These are phyloP conservation scores for Philopedon plagiatum DNA, from an alignment of 2,888 invertebrate species.

Conservation along the genomic window DNA sequence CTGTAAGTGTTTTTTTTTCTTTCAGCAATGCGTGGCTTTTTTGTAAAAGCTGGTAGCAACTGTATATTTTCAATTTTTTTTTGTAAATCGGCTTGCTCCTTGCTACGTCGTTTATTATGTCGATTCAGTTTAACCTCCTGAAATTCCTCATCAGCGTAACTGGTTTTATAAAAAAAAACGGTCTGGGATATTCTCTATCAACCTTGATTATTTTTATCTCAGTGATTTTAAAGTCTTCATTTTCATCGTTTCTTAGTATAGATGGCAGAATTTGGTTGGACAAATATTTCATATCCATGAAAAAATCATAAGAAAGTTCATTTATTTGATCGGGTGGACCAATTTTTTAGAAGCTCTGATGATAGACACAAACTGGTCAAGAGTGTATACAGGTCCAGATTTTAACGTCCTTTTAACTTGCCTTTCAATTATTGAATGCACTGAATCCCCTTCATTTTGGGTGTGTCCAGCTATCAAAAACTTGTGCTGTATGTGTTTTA, in stretches of 20 bases:
- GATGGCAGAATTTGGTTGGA: not conserved
- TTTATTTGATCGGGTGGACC: too few relatives aligned
- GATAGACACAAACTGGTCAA: too few relatives aligned
- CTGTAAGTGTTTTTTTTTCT: too few relatives aligned
- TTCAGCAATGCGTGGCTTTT: too few relatives aligned
- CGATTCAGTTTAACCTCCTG: not conserved
- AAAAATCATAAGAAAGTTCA: not conserved
- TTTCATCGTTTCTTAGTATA: not conserved
- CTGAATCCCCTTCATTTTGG: too few relatives aligned
- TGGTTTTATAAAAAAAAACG: not conserved
- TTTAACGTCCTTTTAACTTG: too few relatives aligned
- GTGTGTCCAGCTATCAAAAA: too few relatives aligned
- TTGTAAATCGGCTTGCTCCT: not conserved
- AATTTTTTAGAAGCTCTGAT: too few relatives aligned
- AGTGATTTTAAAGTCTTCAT: not conserved
- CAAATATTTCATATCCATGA: constrained; percentile 1
- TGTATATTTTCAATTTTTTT: not conserved
- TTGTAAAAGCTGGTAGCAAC: not conserved
- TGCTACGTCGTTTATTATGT: not conserved
- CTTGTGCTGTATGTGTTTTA: too few relatives aligned
- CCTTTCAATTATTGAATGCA: too few relatives aligned
- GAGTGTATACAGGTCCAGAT: too few relatives aligned
- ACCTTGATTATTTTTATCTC: not conserved
- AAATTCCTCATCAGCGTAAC: not conserved
- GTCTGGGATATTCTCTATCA: not conserved